Evolutionary conservation across 2,888 invertebrate species (phyloP).

Genomic region (Gerosis bhagava): DNA sequence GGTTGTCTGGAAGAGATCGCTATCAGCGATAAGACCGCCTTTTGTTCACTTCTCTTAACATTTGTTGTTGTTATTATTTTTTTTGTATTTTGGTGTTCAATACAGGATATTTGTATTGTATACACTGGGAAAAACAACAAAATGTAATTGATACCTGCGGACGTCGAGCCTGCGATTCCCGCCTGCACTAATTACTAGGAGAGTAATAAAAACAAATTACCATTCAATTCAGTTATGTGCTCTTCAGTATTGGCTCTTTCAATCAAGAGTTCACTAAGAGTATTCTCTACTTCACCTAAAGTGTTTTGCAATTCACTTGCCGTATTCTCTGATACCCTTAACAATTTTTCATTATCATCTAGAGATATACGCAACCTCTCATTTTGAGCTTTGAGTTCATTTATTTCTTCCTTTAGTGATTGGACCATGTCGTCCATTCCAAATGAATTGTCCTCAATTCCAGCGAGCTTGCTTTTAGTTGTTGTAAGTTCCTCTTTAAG

Average conservation of each 20-base stretch:
- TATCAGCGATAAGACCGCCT: too few relatives aligned
- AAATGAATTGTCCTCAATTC: conserved; percentile 87
- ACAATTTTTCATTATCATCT: conserved; percentile 84
- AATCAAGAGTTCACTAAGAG: conserved; percentile 82
- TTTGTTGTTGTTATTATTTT: too few relatives aligned
- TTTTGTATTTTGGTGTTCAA: too few relatives aligned
- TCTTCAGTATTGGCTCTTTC: conserved; percentile 74
- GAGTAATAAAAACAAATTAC: too few relatives aligned
- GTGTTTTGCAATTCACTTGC: conserved; percentile 92
- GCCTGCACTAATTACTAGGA: too few relatives aligned
- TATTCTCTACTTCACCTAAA: conserved; percentile 87
- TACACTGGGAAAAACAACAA: too few relatives aligned
- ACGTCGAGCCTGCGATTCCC: too few relatives aligned
- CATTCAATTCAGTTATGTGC: conserved; percentile 74
- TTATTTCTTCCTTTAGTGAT: conserved; percentile 85
- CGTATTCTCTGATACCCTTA: conserved; percentile 88
- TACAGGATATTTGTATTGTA: too few relatives aligned
- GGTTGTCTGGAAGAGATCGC: too few relatives aligned
- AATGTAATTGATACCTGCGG: too few relatives aligned
- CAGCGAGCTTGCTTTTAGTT: conserved; percentile 82
- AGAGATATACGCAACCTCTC: conserved; percentile 85
- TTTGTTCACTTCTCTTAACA: too few relatives aligned
- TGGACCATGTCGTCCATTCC: conserved; percentile 88
- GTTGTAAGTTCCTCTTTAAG: conserved; percentile 84
- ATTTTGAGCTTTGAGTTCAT: conserved; percentile 77